Percentiles rank a stretch among this genome's conserved stretches.
These are phyloP conservation scores for Falco naumanni DNA, from an alignment of 2,797 vertebrate genomes.

Conservation along the genomic window DNA sequence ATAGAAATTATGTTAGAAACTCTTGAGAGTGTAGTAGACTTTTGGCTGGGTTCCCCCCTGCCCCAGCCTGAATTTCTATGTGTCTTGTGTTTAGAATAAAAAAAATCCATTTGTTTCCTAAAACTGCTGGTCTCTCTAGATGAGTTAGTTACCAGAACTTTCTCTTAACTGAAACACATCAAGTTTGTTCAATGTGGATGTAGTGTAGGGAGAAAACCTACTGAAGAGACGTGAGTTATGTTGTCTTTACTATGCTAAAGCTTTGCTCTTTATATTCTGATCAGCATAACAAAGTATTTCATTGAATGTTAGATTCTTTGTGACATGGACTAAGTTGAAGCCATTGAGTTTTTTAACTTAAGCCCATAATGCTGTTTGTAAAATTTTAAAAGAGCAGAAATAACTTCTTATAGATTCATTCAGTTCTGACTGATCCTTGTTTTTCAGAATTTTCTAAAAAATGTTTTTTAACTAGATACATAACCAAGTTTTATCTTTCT, in stretches of 20 bases:
- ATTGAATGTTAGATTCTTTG: not conserved
- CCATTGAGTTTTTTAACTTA: not conserved
- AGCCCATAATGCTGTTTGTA: not conserved
- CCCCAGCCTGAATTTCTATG: not conserved
- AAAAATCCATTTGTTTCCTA: not conserved
- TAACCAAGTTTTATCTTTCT: not conserved
- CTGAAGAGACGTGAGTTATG: not conserved
- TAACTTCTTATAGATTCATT: not conserved
- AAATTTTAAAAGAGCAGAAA: not conserved
- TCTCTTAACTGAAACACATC: not conserved
- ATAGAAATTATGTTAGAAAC: not conserved
- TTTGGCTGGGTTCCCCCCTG: not conserved
- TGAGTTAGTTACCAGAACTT: not conserved
- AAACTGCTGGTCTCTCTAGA: not conserved
- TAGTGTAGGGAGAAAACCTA: not conserved
- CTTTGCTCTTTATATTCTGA: not conserved
- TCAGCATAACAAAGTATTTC: not conserved
- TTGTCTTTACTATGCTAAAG: not conserved
- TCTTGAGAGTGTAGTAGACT: not conserved
- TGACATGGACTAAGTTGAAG: not conserved
- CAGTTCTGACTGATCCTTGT: not conserved
- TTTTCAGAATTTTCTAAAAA: not conserved
- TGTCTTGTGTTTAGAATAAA: not conserved
- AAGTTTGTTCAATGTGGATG: not conserved
- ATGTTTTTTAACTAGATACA: not conserved